Conservation (phyloP, 2,888 invertebrate species). For the Lymantria monacha region DNA sequence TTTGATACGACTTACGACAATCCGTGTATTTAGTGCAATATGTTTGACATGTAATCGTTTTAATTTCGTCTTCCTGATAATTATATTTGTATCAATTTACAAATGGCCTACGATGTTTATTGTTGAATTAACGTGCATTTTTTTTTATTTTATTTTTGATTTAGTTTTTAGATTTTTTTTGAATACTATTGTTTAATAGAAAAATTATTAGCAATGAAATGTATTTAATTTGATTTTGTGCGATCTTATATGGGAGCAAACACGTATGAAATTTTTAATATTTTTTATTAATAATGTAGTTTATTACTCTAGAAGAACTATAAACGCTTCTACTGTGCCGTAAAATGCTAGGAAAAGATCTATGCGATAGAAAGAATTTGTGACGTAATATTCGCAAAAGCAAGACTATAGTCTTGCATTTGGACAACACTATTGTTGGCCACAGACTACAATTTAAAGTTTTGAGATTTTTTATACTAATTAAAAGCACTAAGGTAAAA, state of each 20-base stretch:
- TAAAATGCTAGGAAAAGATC: no score
- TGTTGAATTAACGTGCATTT: constrained; percentile 54
- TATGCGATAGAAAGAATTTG: no score
- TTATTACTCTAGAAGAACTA: no score
- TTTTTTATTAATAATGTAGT: no score
- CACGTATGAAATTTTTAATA: constrained; percentile 28
- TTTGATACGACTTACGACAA: constrained; percentile 21
- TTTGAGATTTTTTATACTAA: no score
- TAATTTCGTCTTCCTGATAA: constrained; percentile 54
- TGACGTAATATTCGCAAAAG: no score
- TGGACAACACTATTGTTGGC: no score
- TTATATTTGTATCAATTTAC: constrained; percentile 46
- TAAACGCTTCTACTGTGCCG: no score
- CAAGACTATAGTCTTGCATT: no score
- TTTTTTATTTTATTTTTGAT: constrained; percentile 42
- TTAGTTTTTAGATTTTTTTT: constrained; percentile 45
- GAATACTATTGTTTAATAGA: constrained; percentile 36
- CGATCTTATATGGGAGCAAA: constrained; percentile 25
- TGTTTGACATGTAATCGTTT: constrained; percentile 39
- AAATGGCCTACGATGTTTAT: constrained; percentile 52
- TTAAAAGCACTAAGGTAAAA: no score
- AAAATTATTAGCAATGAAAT: constrained; percentile 39
- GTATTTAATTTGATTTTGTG: constrained; percentile 32
- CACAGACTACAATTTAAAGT: no score
- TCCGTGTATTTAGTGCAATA: constrained; percentile 42